Evolutionary conservation across 2,113 vertebrate species (phyloP).

Genomic region (Nycticorax nycticorax): DNA sequence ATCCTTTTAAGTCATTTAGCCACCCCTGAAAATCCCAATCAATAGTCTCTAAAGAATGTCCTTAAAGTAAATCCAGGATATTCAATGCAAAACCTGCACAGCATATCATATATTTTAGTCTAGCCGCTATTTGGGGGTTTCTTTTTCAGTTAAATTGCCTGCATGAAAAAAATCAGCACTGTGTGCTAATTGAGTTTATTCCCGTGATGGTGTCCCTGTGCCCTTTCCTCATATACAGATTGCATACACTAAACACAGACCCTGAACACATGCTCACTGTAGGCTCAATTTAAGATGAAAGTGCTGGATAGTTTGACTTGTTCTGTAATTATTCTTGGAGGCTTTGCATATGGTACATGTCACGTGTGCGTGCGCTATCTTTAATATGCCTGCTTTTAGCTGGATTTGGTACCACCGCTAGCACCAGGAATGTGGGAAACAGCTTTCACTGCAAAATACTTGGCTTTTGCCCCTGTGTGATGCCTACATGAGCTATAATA

Average conservation of each 20-base stretch:
- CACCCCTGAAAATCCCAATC: constrained; percentile 21
- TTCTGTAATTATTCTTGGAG: not conserved
- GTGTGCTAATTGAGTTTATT: not conserved
- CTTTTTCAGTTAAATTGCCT: not conserved
- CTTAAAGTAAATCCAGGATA: constrained; percentile 13
- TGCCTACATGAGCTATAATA: not conserved
- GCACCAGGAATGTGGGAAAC: not conserved
- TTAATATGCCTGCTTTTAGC: not conserved
- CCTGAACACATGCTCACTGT: not conserved
- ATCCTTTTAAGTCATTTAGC: constrained; percentile 35
- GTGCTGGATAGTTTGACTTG: not conserved
- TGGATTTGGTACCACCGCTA: fast-evolving
- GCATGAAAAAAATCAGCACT: not conserved
- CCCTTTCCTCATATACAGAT: not conserved
- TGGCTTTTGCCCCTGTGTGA: not conserved
- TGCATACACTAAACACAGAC: not conserved
- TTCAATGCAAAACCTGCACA: constrained; percentile 1
- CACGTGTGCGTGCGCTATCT: not conserved
- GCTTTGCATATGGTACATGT: not conserved
- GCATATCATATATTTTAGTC: not conserved
- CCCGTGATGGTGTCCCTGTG: not conserved
- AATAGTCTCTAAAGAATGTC: not conserved
- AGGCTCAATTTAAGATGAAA: not conserved
- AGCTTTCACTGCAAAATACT: not conserved
- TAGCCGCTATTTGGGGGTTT: not conserved